phyloP scores from a whole-genome alignment of 2,888 invertebrate genomes.

The Gnatocerus cornutus region DNA sequence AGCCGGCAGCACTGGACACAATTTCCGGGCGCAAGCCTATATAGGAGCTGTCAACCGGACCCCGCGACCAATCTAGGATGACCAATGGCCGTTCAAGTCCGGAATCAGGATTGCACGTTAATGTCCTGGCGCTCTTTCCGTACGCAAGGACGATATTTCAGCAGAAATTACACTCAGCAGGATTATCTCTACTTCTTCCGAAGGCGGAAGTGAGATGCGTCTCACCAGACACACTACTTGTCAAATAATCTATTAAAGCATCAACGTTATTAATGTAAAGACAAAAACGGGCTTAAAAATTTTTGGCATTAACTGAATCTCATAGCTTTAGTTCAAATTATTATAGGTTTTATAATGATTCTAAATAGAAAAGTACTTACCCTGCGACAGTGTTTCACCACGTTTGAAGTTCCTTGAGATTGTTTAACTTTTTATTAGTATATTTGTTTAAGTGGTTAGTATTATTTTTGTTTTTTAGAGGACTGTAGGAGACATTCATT shows the following conservation, averaged over 20 bases:
- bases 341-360: no score
- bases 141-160: slow-evolving; percentile 36
- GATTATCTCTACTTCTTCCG: slow-evolving; percentile 20
- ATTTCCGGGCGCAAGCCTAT: slow-evolving; percentile 70
- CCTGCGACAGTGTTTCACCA: background rate
- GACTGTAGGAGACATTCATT: slow-evolving; percentile 45
- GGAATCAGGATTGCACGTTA: slow-evolving; percentile 62
- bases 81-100: slow-evolving; percentile 70
- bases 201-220: background rate
- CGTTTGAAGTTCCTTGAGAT: background rate
- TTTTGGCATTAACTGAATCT: no score
- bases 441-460: slow-evolving; percentile 29
- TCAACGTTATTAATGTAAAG: no score
- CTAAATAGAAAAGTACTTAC: slow-evolving; percentile 3
- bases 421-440: slow-evolving; percentile 19
- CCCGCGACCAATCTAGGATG: slow-evolving; percentile 69
- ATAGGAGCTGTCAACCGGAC: slow-evolving; percentile 67
- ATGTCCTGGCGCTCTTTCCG: slow-evolving; percentile 51
- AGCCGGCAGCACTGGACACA: slow-evolving; percentile 70
- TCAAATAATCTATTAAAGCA: no score
- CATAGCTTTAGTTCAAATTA: no score
- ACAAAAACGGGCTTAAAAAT: no score
- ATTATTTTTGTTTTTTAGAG: slow-evolving; percentile 27
- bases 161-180: slow-evolving; percentile 28
- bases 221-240: background rate